Evolutionary conservation across 2,113 vertebrate genomes (phyloP).

Genomic region (Tychaedon coryphoeus): DNA sequence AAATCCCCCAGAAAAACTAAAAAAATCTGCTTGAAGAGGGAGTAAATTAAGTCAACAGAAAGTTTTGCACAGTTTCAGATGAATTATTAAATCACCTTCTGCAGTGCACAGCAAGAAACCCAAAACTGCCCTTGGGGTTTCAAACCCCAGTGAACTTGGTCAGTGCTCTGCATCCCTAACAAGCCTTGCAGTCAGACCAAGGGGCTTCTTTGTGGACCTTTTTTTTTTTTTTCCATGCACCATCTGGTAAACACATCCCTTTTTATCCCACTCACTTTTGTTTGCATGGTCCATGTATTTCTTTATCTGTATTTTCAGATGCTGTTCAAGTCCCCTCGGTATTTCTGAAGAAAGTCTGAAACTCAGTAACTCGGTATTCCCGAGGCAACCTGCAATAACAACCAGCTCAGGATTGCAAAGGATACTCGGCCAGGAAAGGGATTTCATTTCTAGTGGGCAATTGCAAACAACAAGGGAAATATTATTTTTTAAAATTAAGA

Average conservation of each 20-base stretch:
- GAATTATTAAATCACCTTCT: slow-evolving; percentile 39
- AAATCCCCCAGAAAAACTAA: not conserved
- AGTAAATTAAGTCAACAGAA: not conserved
- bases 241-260: slow-evolving; percentile 3
- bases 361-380: slow-evolving; percentile 36
- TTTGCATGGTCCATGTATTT: slow-evolving; percentile 47
- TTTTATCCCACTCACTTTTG: slow-evolving; percentile 42
- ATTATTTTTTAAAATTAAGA: slow-evolving; percentile 62
- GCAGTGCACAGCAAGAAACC: not conserved
- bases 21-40: not conserved
- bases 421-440: not conserved
- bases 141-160: not conserved
- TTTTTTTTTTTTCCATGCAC: not conserved
- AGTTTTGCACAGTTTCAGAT: slow-evolving; percentile 32
- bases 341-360: slow-evolving; percentile 18
- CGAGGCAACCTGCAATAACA: slow-evolving; percentile 51
- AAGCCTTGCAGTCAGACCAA: not conserved
- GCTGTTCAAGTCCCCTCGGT: not conserved
- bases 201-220: not conserved
- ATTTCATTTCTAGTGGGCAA: slow-evolving; percentile 50
- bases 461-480: slow-evolving; percentile 58
- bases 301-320: slow-evolving; percentile 53
- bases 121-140: slow-evolving; percentile 9
- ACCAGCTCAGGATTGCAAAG: not conserved
- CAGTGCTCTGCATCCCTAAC: slow-evolving; percentile 39